phyloP scores from a whole-genome alignment of 2,113 vertebrate species.

The Lepisosteus osseus region DNA sequence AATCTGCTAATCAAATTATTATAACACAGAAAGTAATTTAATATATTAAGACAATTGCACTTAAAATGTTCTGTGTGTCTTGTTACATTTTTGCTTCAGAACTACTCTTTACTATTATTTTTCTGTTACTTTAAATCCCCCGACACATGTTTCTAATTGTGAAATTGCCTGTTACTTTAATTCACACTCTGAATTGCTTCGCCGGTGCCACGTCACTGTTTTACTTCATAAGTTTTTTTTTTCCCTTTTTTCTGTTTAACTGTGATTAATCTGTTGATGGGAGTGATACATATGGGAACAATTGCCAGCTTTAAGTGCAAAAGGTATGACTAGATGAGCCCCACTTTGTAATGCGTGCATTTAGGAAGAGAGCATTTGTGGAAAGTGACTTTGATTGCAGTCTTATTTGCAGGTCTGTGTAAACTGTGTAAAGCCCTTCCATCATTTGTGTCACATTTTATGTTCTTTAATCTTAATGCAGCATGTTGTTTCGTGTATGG shows the following conservation, averaged over 20 bases:
- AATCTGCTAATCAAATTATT: too few species aligned
- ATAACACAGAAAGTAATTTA: too few species aligned
- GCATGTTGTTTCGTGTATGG: neutral
- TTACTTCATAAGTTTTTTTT: neutral
- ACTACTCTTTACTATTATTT: too few species aligned
- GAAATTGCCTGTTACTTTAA: neutral
- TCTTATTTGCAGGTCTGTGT: neutral
- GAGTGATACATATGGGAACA: slow-evolving; percentile 11
- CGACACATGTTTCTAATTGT: slow-evolving; percentile 5
- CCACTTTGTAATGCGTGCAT: slow-evolving; percentile 6
- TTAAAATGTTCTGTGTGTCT: too few species aligned
- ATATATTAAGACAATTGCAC: too few species aligned
- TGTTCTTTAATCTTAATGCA: slow-evolving; percentile 5
- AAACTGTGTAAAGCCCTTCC: neutral
- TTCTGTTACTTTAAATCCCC: neutral
- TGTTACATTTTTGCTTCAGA: too few species aligned
- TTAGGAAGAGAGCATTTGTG: neutral
- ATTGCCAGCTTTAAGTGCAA: slow-evolving; percentile 1
- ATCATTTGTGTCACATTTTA: slow-evolving; percentile 6
- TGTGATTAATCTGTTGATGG: slow-evolving; percentile 1
- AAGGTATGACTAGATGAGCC: neutral
- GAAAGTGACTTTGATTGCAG: neutral
- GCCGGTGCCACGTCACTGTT: neutral
- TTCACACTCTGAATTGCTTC: slow-evolving; percentile 7
- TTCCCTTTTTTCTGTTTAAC: neutral